These are phyloP conservation scores for Pyrochroa serraticornis DNA, from an alignment of 2,888 invertebrate species.

Conservation along the genomic window DNA sequence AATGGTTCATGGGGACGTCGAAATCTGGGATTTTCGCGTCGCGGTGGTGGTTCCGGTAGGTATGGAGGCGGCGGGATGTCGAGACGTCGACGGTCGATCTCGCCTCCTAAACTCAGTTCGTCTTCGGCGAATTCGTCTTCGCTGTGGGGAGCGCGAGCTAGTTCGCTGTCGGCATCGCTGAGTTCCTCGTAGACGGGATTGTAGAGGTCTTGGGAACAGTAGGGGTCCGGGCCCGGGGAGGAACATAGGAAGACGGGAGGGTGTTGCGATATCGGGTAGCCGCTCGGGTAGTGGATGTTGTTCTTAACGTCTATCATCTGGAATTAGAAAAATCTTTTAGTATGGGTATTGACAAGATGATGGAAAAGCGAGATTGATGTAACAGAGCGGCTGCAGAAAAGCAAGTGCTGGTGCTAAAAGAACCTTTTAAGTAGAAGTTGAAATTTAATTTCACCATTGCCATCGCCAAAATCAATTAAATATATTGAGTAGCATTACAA, in stretches of 20 bases:
- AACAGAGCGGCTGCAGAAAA: too few species aligned
- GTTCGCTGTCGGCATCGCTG: slow-evolving; percentile 67
- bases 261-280: slow-evolving; percentile 66
- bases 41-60: slow-evolving; percentile 53
- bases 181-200: slow-evolving; percentile 86
- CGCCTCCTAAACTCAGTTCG: slow-evolving; percentile 70
- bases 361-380: background rate
- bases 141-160: slow-evolving; percentile 68
- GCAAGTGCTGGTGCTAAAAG: too few species aligned
- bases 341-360: too few species aligned
- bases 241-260: slow-evolving; percentile 75
- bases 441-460: too few species aligned
- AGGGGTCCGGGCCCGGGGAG: slow-evolving; percentile 71
- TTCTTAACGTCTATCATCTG: slow-evolving; percentile 77
- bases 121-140: slow-evolving; percentile 88
- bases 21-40: slow-evolving; percentile 61
- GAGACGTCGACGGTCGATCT: slow-evolving; percentile 44
- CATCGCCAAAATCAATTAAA: too few species aligned
- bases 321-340: slow-evolving; percentile 45
- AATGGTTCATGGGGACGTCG: slow-evolving; percentile 66
- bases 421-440: too few species aligned
- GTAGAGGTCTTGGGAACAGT: slow-evolving; percentile 67
- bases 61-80: slow-evolving; percentile 57
- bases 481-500: too few species aligned
- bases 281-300: slow-evolving; percentile 65